Base-by-base conservation (phyloP, 2,888 invertebrate species). In the Theretra japonica region DNA sequence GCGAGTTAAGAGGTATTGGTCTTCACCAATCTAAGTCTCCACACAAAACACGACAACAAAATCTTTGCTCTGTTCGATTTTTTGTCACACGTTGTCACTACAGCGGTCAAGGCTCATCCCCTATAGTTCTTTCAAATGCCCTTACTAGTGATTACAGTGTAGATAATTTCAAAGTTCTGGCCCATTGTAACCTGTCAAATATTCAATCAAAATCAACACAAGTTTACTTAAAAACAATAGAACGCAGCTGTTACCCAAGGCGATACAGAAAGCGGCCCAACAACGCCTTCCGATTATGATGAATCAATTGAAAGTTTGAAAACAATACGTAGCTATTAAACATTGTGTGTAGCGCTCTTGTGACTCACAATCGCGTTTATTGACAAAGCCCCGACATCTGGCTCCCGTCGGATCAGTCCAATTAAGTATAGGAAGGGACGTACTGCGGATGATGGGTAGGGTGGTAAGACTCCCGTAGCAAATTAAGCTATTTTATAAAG, bases 301-400 rank as follows among this genome's bases (percentile, higher is more conserved):
- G 76, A 80, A 78, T 83, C 80, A 82, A 85, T 84, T 80, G 78
- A 75, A 76, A 77, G 69, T 76, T 76, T 75, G 77, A 76, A 81
- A 85, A 87, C 85, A 87, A 86, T 84, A 81, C 79, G 76, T 77
- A 79, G 76, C 75, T 74, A 70, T 72, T 60, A 70, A 74, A 75
- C 75, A 73, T 75, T 75, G 74, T 73, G 73, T 69, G 70, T 74
- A 72, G 30, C 41, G 74, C 62, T 57, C 73, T 50, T 65, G 68
- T 80, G 80, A 83, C 73, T 84, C 82, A 87, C 86, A 87, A 87
- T 87, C 83, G 84, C 84, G 83, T 88, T 87, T 89, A 89, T 86
- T 88, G 88, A 86, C 88, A 85, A 85, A 86, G 85, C 85, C 79
- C 82, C 82, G 79, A 81, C 88, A 86, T 86, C 88, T 87, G 85